Conservation (phyloP, 2,888 invertebrate species). For the Tetropium fuscum region DNA sequence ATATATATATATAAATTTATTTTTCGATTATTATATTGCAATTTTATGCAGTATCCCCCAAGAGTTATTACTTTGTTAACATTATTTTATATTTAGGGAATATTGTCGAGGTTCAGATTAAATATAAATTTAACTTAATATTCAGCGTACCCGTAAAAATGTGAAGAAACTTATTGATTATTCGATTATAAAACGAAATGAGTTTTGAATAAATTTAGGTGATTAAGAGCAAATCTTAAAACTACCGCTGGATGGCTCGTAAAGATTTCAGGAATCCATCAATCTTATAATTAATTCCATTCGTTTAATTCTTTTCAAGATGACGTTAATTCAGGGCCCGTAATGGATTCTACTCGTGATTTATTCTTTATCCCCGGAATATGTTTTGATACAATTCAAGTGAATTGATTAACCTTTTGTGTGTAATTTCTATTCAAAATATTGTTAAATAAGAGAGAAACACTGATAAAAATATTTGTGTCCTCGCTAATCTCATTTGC, state of each 20-base stretch:
- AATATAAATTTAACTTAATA: too few species aligned
- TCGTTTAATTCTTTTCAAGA: conserved; percentile 67
- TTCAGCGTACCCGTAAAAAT: too few species aligned
- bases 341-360: conserved; percentile 64
- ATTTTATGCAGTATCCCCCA: too few species aligned
- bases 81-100: too few species aligned
- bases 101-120: too few species aligned
- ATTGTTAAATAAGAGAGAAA: conserved; percentile 38
- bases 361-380: conserved; percentile 57
- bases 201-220: conserved; percentile 41
- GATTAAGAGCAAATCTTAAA: conserved; percentile 55
- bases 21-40: too few species aligned
- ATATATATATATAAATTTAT: too few species aligned
- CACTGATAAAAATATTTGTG: conserved; percentile 38
- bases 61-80: too few species aligned
- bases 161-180: conserved; percentile 41
- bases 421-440: conserved; percentile 31
- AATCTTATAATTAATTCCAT: conserved; percentile 69
- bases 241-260: conserved; percentile 50
- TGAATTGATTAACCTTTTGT: conserved; percentile 43
- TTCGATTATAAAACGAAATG: conserved; percentile 38
- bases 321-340: conserved; percentile 65
- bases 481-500: too few species aligned
- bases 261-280: conserved; percentile 64
- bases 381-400: conserved; percentile 50